Evolutionary conservation across 2,888 invertebrate genomes (phyloP), one percentile per base, ranked within the genome.

Genomic region (Cheilosia impressa): DNA sequence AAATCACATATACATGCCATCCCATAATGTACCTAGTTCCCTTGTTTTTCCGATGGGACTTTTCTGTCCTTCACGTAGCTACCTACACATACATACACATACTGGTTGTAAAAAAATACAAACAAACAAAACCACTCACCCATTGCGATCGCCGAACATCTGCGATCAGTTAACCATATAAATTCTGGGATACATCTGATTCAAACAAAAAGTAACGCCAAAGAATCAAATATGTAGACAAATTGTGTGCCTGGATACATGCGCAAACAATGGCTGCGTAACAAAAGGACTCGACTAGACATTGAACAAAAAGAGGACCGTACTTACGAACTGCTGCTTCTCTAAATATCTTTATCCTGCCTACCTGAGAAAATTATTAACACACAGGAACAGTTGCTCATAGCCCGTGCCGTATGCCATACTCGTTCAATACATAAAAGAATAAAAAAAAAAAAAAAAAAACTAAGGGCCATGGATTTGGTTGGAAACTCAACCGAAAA

Each of bases 281-380:
- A 72, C 77, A 66, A 77, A 71, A 76, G 65, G 34, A 65, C 71
- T 69, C 45, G n/a, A 77, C 69, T 52, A 75, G 69, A 77, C 81
- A 76, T 58, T 53, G 22, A 75, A 50, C 19, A 53, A 47, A 57
- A 63, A 66, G 52, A 24, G 47, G n/a, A 53, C 31, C 53, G 53
- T 41, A 47, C 41, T 13, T 55, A 27, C 53, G 47, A 50, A 41
- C 38, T 22, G 31, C 38, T 72, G 17, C 41, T 71, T 53, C 60
- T 38, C 60, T 47, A 17, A 17, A 38, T 66, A 9, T 55, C 24
- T 34, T n/a, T 63, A 77, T 77, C 47, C 45, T 47, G 3, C 43
- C 38, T 76, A 53, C 65, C 81, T 77, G 68, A 52, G 43, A 45
- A 53, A 71, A 75, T 55, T 52, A 79, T 10, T 58, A 43, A 17